Base-by-base conservation (phyloP, 2,888 invertebrate genomes). In the Chironomus riparius region DNA sequence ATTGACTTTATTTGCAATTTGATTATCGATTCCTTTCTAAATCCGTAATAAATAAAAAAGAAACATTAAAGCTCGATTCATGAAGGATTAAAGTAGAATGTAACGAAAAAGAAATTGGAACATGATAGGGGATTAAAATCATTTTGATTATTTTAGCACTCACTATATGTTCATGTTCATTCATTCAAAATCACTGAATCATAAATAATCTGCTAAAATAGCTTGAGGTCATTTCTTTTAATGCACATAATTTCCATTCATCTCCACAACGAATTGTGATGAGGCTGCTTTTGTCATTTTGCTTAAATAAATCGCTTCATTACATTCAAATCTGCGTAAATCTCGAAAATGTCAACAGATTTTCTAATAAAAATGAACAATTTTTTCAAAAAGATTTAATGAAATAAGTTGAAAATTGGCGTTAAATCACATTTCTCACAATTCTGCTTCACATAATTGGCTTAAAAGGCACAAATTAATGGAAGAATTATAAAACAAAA, bases 161-260 rank as follows among this genome's bases (percentile, higher is more conserved):
- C 65, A 65, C 65, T 65, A 6, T 65, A 21, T 24, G 10, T 21
- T 65, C 13, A 65, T 21, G 21, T 65, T 13, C 24, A 65, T 3
- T 22, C 24, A 71, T 71, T 50, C 47, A 71, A 56, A 71, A 56
- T 71, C 71, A 71, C 22, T 71, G 56, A 71, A 56, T 56, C 24
- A 56, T 28, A 24, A 47, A 24, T 71, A 71, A 71, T 71, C 56
- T 56, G 24, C 71, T 50, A 56, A 56, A 71, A 56, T 71, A 56
- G 71, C 71, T 71, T 71, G 71, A 71, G 71, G 71, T 71, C 71
- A 71, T 71, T 71, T 71, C 24, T 21, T 56, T 71, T 50, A 50
- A 71, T 71, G 70, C 56, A 71, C 50, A 13, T 24, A n/a, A 50
- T 15, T 50, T 56, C 10, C 65, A 15, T 56, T 56, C 18, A 56